These are phyloP conservation scores for Potorous gilbertii DNA, from an alignment of 2,797 vertebrate species.

Conservation along the genomic window DNA sequence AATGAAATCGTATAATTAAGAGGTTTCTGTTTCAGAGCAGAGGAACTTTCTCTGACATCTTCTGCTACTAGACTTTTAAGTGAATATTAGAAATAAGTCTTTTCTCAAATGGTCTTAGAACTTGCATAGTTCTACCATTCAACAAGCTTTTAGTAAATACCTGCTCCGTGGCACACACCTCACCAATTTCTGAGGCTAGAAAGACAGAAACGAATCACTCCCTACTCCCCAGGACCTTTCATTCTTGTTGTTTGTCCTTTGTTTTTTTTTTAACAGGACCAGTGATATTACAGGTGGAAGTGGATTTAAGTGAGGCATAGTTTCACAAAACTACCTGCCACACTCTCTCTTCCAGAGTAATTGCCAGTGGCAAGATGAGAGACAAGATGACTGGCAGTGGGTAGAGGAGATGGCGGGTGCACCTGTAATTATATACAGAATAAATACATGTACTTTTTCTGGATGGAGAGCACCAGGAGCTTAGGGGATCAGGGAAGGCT, in stretches of 20 bases:
- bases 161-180: no score
- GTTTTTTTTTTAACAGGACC: no score
- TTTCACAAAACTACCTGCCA: background rate
- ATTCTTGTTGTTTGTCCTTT: no score
- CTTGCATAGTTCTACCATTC: background rate
- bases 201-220: no score
- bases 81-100: slow-evolving; percentile 36
- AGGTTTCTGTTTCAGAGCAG: slow-evolving; percentile 40
- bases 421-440: background rate
- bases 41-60: slow-evolving; percentile 50
- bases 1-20: slow-evolving; percentile 60
- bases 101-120: slow-evolving; percentile 18
- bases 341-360: background rate
- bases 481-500: background rate
- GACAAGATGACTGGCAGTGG: background rate
- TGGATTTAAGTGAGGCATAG: background rate
- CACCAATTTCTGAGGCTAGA: no score
- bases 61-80: slow-evolving; percentile 23
- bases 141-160: no score
- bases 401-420: background rate
- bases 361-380: background rate
- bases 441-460: background rate
- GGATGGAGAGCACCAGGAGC: background rate
- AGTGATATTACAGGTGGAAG: background rate
- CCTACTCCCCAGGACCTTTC: no score